Conservation (phyloP, 2,888 invertebrate genomes). For the Erpobdella octoculata region DNA sequence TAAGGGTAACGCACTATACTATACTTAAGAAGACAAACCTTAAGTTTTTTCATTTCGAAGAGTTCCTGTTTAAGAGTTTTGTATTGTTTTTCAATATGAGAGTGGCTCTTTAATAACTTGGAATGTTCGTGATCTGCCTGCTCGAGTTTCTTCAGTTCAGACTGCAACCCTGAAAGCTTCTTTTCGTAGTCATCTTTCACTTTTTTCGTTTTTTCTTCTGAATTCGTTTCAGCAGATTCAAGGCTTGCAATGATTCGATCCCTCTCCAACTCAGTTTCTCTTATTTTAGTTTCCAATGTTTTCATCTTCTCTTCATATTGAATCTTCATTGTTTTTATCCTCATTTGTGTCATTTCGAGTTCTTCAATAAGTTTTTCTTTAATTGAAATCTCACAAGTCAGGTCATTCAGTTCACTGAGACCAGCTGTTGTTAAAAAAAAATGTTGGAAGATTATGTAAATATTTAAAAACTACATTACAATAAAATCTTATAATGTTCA, state of each 20-base stretch:
- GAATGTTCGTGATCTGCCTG: constrained; percentile 81
- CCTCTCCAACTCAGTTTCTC: constrained; percentile 78
- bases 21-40: constrained; percentile 58
- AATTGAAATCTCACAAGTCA: constrained; percentile 86
- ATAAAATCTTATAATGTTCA: too few relatives aligned
- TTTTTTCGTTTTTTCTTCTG: constrained; percentile 4
- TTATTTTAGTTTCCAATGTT: constrained; percentile 73
- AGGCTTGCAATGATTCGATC: constrained; percentile 63
- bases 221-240: constrained; percentile 16
- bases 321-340: constrained; percentile 73
- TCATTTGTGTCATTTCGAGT: constrained; percentile 76
- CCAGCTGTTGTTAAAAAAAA: too few relatives aligned
- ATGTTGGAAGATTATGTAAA: too few relatives aligned
- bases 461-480: too few relatives aligned
- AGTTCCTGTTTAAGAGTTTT: constrained; percentile 67
- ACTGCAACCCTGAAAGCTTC: constrained; percentile 60
- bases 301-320: constrained; percentile 87
- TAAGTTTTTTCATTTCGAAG: constrained; percentile 72
- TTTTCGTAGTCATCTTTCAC: constrained; percentile 37
- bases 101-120: constrained; percentile 70
- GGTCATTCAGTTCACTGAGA: constrained; percentile 63
- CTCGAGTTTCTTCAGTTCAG: constrained; percentile 75
- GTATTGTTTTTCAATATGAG: constrained; percentile 68
- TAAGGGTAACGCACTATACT: background rate
- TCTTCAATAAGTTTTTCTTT: constrained; percentile 90